Percentiles rank a stretch among this genome's conserved stretches.
Conservation (phyloP, 2,888 invertebrate genomes). For the Elysia crispata region DNA sequence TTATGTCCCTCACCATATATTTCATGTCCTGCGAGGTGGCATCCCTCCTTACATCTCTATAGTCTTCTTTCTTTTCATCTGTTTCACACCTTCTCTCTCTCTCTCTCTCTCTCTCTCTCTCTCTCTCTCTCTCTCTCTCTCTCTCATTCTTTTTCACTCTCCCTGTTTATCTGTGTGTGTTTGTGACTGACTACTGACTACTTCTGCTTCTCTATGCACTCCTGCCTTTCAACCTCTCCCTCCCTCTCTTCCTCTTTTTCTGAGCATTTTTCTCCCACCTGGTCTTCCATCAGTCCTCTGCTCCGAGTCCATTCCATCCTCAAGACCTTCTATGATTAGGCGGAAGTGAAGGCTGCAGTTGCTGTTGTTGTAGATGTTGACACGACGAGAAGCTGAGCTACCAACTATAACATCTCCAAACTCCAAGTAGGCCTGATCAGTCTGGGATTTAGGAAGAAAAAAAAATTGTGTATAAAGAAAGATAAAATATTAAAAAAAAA, state of each 20-base stretch:
- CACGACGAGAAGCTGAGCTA: constrained; percentile 63
- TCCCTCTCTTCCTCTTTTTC: background rate
- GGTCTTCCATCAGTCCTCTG: constrained; percentile 6
- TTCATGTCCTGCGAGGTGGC: too few relatives aligned
- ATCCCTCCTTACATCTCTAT: too few relatives aligned
- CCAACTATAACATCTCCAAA: constrained; percentile 76
- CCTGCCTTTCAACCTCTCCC: too few relatives aligned
- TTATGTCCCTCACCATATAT: too few relatives aligned
- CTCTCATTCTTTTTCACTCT: too few relatives aligned
- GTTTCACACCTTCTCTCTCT: too few relatives aligned
- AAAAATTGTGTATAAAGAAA: background rate
- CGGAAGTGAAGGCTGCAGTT: constrained; percentile 73
- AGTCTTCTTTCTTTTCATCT: too few relatives aligned
- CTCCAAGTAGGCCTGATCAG: constrained; percentile 71
- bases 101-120: too few relatives aligned
- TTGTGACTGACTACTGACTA: too few relatives aligned
- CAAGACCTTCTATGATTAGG: constrained; percentile 68
- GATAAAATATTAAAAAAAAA: background rate
- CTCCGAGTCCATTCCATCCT: constrained; percentile 51
- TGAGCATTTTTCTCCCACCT: background rate
- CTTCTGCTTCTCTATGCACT: too few relatives aligned
- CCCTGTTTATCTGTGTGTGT: too few relatives aligned
- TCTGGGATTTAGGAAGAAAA: constrained; percentile 65
- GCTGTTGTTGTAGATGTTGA: constrained; percentile 73
- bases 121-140: too few relatives aligned